Evolutionary conservation across 2,797 vertebrate genomes (phyloP), one percentile per base, ranked within the genome.

Genomic region (Sebastes glaucus): DNA sequence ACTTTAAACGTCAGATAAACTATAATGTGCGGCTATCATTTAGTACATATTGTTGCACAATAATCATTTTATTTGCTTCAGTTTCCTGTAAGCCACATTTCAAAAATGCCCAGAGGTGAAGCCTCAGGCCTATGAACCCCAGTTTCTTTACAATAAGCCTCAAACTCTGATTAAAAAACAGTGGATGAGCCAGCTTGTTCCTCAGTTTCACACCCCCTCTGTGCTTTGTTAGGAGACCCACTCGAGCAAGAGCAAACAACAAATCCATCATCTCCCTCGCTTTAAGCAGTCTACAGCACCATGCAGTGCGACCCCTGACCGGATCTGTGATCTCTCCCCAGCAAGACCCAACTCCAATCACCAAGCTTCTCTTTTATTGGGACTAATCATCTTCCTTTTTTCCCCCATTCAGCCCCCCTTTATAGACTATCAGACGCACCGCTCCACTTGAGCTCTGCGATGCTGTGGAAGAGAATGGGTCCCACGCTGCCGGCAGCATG

Each of bases 391-490:
- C 64, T 30, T 53, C 23, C 32, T 56, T 35, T 49, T 49, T 59
- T 33, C 28, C 23, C 52, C 20, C 42, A 7, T 52, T 22, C 6
- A 18, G 8, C 32, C 32, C 42, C 38, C 14, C n/a, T 28, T 7
- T 11, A 14, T 32, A 65, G 73, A 82, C 28, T 60, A 33, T 73
- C n/a, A 74, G 46, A 93, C 93, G 14, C 95, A 98, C 97, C 96
- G 0, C 94, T 96, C 97, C 97, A 98, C 92, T 98, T 99, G 72
- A 99, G 96, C 73, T 98, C 97, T 74, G 97, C 93, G 80, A 99
- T 87, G 92, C 95, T 98, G 91, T 96, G 97, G 92, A 96, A 99
- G 78, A 99, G 97, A 74, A 99, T 94, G 57, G 97, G 96, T 3
- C 98, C 99, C 0, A 96, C 95, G 11, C 95, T 95, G 73, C 99